phyloP scores from a whole-genome alignment of 2,797 vertebrate species.

The Hephaestus fuliginosus region DNA sequence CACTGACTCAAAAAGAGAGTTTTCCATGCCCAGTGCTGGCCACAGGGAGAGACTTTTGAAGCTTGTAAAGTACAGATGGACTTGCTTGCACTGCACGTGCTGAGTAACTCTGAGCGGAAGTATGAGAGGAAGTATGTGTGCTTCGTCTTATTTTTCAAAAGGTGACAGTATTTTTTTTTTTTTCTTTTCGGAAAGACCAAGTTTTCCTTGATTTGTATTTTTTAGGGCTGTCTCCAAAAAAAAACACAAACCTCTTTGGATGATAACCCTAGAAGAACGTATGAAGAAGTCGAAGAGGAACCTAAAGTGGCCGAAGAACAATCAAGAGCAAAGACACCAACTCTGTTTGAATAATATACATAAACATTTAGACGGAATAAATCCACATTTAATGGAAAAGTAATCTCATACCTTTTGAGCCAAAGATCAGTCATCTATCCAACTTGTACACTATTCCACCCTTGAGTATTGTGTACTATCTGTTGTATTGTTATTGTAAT shows the following conservation, averaged over 20 bases:
- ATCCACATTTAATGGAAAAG: constrained; percentile 50
- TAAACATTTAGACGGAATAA: constrained; percentile 13
- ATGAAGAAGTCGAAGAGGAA: constrained; percentile 56
- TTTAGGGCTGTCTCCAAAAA: constrained; percentile 27
- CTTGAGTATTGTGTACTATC: constrained; percentile 70
- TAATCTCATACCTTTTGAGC: constrained; percentile 72
- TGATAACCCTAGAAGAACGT: constrained; percentile 39
- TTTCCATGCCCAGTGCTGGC: constrained; percentile 82
- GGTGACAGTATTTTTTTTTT: constrained; percentile 55
- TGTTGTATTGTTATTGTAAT: constrained; percentile 73
- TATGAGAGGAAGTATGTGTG: constrained; percentile 52
- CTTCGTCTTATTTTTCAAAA: constrained; percentile 60
- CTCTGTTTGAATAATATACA: constrained; percentile 29
- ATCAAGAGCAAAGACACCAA: constrained; percentile 55
- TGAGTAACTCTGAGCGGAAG: constrained; percentile 45
- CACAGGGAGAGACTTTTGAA: constrained; percentile 74
- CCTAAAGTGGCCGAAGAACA: constrained; percentile 67
- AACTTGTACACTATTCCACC: constrained; percentile 75
- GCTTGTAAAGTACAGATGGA: constrained; percentile 67
- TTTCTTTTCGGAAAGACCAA: constrained; percentile 33
- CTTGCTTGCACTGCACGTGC: constrained; percentile 53
- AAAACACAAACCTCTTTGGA: constrained; percentile 37
- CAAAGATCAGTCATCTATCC: constrained; percentile 83
- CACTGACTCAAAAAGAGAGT: constrained; percentile 74
- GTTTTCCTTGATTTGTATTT: constrained; percentile 52